Conservation (phyloP, 2,888 invertebrate genomes). For the Cecidostiba fungosa region DNA sequence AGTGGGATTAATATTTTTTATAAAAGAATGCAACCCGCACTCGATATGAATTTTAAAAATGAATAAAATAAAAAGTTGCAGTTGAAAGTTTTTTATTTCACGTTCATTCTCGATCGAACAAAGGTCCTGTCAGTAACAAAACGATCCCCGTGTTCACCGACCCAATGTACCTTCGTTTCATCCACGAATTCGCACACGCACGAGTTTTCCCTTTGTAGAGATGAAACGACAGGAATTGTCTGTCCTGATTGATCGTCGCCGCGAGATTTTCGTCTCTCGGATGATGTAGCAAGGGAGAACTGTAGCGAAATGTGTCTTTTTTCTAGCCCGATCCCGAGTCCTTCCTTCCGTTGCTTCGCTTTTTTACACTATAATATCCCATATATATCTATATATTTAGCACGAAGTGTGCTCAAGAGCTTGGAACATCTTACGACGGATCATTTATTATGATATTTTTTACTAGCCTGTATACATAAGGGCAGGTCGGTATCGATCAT, state of each 20-base stretch:
- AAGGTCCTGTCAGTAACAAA: not conserved
- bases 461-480: not conserved
- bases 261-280: conserved; percentile 46
- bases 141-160: not conserved
- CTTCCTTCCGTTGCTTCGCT: not conserved
- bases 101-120: not conserved
- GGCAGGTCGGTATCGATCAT: conserved; percentile 25
- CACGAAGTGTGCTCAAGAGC: not conserved
- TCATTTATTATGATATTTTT: conserved; percentile 54
- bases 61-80: too few relatives aligned
- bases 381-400: conserved; percentile 10
- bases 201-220: conserved; percentile 19
- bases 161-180: not conserved
- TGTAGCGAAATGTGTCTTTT: conserved; percentile 24
- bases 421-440: conserved; percentile 14
- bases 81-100: not conserved
- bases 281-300: conserved; percentile 18
- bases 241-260: conserved; percentile 48
- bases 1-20: too few relatives aligned
- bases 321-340: not conserved
- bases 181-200: not conserved
- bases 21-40: too few relatives aligned
- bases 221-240: conserved; percentile 50
- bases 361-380: conserved; percentile 15
- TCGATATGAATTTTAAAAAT: too few relatives aligned